phyloP scores from a whole-genome alignment of 1,140 invertebrate species.

The Leptinotarsa texana region DNA sequence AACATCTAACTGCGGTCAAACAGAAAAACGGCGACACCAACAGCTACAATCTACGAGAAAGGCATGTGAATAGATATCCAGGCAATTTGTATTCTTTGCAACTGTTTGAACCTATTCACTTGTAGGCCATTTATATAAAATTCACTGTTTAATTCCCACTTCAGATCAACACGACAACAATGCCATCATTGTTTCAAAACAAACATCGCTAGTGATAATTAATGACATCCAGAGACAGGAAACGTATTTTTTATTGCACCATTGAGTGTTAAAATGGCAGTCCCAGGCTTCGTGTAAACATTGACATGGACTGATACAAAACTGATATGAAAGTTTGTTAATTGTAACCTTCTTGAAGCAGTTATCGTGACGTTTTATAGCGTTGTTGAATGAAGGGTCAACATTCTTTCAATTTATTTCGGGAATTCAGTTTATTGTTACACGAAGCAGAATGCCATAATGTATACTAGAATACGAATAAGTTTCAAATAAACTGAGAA shows the following conservation, averaged over 20 bases:
- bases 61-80: background rate
- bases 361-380: background rate
- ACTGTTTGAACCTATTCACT: background rate
- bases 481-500: no score
- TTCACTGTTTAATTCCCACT: background rate
- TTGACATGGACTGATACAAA: background rate
- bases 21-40: background rate
- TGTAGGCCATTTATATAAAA: background rate
- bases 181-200: constrained; percentile 3
- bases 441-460: background rate
- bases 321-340: background rate
- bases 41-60: background rate
- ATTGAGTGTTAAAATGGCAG: constrained; percentile 12
- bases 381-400: background rate
- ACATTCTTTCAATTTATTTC: background rate
- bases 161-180: background rate
- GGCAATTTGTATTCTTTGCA: no score
- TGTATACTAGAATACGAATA: background rate
- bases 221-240: constrained; percentile 19
- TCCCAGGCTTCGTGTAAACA: background rate
- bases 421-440: background rate
- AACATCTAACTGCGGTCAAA: background rate
- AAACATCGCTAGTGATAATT: constrained; percentile 1
- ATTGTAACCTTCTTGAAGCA: background rate
- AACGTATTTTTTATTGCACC: constrained; percentile 17